Percentiles rank a stretch among this genome's conserved stretches.
phyloP scores from a whole-genome alignment of 1,140 invertebrate species.

The Laupala kohalensis region DNA sequence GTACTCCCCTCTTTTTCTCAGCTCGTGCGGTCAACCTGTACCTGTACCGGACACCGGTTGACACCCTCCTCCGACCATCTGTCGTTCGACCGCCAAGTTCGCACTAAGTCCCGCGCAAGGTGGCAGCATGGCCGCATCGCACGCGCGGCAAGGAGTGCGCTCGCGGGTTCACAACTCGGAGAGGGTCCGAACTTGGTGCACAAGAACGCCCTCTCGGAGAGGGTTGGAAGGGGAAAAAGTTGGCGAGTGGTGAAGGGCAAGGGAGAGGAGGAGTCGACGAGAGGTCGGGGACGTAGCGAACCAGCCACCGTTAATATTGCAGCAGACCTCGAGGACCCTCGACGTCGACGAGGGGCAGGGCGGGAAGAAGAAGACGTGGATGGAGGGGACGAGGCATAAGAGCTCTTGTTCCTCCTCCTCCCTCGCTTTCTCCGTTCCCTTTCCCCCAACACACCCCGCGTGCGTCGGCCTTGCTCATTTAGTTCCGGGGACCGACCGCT shows the following conservation, averaged over 20 bases:
- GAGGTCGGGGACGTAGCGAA: slow-evolving; percentile 5
- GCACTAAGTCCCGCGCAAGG: neutral
- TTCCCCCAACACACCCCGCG: too few relatives aligned
- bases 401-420: slow-evolving; percentile 13
- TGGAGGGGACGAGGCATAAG: slow-evolving; percentile 27
- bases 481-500: neutral
- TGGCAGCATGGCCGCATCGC: neutral
- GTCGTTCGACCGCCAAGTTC: neutral
- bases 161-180: neutral
- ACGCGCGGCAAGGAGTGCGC: neutral
- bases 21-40: neutral
- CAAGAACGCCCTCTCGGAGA: neutral
- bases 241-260: slow-evolving; percentile 5
- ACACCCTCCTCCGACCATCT: neutral
- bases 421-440: too few relatives aligned
- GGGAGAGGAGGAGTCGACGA: slow-evolving; percentile 12
- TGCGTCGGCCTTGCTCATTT: neutral
- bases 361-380: neutral
- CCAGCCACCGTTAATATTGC: neutral
- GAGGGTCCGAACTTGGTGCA: neutral
- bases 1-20: neutral
- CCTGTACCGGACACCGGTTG: neutral
- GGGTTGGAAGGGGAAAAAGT: slow-evolving; percentile 4
- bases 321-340: neutral
- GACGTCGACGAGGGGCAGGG: neutral